A percentile compares a stretch with the other conserved stretches of the same genome.
Conservation (phyloP, 2,888 invertebrate species). For the Plagodis dolabraria region DNA sequence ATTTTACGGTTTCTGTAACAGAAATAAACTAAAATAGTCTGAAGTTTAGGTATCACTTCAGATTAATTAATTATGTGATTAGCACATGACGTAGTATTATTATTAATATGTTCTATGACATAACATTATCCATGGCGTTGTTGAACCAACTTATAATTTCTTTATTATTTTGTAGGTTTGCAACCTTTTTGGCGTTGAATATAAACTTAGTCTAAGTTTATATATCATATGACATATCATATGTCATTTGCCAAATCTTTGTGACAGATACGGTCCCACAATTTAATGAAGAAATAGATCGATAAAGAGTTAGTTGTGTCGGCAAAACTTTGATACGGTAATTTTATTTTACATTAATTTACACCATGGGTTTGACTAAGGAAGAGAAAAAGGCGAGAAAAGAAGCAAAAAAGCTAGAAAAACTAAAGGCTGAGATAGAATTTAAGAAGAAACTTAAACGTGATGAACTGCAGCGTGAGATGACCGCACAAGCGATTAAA, state of each 20-base stretch:
- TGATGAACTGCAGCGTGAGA: conserved; percentile 65
- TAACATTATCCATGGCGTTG: too few species aligned
- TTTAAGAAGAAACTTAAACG: conserved; percentile 57
- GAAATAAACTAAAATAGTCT: too few species aligned
- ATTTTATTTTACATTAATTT: conserved; percentile 24
- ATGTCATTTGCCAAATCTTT: neutral
- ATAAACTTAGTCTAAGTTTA: too few species aligned
- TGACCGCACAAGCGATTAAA: conserved; percentile 58
- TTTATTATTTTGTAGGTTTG: too few species aligned
- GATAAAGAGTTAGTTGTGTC: neutral
- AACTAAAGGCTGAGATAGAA: conserved; percentile 57
- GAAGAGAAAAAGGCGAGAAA: conserved; percentile 71
- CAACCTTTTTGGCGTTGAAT: conserved; percentile 15
- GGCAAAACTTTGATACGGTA: conserved; percentile 12
- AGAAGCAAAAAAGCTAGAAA: conserved; percentile 65
- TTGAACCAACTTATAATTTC: too few species aligned
- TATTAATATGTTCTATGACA: too few species aligned
- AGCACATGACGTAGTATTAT: too few species aligned
- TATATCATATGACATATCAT: too few species aligned
- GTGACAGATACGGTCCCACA: conserved; percentile 18
- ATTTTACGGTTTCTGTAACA: too few species aligned
- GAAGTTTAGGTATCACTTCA: too few species aligned
- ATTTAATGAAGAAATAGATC: conserved; percentile 4
- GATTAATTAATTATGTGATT: too few species aligned
- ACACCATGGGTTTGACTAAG: conserved; percentile 61